phyloP scores from a whole-genome alignment of 2,113 vertebrate genomes.

The Malurus alboscapulatus region DNA sequence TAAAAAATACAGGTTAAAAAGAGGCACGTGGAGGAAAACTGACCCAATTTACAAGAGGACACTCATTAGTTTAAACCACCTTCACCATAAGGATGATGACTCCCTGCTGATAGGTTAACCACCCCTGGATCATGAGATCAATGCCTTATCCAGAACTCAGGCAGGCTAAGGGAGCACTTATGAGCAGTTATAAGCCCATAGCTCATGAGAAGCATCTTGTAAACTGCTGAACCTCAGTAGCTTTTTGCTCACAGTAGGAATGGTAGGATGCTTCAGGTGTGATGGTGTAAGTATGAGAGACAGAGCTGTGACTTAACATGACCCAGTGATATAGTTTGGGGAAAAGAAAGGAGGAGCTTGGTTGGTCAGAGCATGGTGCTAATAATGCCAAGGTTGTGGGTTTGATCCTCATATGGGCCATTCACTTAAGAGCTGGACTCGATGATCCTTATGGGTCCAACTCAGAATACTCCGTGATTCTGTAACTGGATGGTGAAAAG shows the following conservation, averaged over 20 bases:
- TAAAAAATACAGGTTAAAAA: neutral
- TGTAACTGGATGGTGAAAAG: neutral
- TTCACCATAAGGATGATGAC: neutral
- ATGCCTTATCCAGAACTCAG: neutral
- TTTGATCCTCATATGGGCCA: neutral
- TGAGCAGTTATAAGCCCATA: neutral
- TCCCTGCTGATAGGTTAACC: neutral
- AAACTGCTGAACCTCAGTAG: neutral
- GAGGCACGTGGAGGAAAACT: neutral
- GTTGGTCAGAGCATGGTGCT: neutral
- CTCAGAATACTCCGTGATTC: neutral
- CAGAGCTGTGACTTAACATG: neutral
- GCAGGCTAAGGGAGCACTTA: neutral
- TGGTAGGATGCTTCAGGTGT: neutral
- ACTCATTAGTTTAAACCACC: neutral
- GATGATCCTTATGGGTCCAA: neutral
- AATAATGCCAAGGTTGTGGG: neutral
- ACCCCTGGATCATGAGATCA: neutral
- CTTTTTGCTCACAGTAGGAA: neutral
- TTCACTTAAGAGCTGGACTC: neutral
- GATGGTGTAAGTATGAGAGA: neutral
- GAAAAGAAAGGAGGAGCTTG: neutral
- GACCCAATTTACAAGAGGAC: neutral
- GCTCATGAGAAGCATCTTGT: neutral
- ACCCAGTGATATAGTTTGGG: neutral